Conservation (phyloP, 2,113 vertebrate genomes). For the Piaya cayana region DNA sequence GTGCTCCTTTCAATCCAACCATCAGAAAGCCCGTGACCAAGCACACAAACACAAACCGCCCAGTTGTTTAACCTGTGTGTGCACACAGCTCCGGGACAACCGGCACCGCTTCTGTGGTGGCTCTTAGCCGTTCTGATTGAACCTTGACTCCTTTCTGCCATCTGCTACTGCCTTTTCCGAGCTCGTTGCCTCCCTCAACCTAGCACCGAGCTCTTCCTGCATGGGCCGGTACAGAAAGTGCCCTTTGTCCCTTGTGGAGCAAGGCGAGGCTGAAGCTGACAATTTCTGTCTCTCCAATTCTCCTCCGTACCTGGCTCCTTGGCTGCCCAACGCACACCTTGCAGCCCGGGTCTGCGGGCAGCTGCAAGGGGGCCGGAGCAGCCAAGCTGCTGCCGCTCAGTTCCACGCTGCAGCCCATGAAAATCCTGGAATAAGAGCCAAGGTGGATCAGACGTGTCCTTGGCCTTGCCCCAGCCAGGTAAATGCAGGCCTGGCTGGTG, state of each 20-base stretch:
- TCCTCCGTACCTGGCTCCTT: fast-evolving
- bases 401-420: not conserved
- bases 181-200: not conserved
- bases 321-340: not conserved
- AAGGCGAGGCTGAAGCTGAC: not conserved
- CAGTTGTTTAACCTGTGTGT: not conserved
- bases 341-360: not conserved
- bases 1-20: not conserved
- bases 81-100: not conserved
- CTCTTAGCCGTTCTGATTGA: not conserved
- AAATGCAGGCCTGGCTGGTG: not conserved
- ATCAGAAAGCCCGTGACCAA: not conserved
- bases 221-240: not conserved
- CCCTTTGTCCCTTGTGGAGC: not conserved
- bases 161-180: not conserved
- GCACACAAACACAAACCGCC: not conserved
- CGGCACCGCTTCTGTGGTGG: not conserved
- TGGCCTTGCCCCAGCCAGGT: not conserved
- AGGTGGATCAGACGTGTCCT: not conserved
- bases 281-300: not conserved
- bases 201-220: not conserved
- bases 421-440: not conserved
- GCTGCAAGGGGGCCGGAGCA: not conserved
- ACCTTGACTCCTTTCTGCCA: not conserved
- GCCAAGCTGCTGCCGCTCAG: not conserved